These are phyloP conservation scores for Megalonaias nervosa DNA, from an alignment of 1,140 invertebrate genomes.

Conservation along the genomic window DNA sequence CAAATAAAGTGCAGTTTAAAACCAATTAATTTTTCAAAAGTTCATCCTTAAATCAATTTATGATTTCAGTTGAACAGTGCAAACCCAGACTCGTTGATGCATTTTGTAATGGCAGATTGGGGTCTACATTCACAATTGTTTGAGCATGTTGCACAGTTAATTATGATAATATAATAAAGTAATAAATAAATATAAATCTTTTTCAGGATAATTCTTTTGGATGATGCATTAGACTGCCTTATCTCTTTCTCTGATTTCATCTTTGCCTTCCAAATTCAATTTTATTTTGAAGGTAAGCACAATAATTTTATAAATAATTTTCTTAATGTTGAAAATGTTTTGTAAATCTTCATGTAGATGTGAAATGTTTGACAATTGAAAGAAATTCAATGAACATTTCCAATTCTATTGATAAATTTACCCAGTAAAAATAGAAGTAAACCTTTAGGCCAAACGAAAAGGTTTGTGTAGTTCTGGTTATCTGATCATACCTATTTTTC, in stretches of 20 bases:
- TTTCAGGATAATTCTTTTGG: slow-evolving; percentile 67
- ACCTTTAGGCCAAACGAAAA: no score
- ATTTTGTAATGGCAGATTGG: neutral
- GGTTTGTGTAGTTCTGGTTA: no score
- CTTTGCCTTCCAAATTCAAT: slow-evolving; percentile 71
- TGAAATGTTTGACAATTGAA: no score
- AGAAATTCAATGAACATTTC: no score
- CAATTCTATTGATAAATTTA: no score
- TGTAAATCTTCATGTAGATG: neutral
- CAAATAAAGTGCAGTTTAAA: no score
- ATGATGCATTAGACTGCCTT: slow-evolving; percentile 70
- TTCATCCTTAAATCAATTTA: no score
- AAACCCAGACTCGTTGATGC: no score
- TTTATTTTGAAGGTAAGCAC: slow-evolving; percentile 70
- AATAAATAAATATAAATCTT: neutral
- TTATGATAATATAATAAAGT: neutral
- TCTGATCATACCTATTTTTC: no score
- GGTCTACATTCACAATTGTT: neutral
- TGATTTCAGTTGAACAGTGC: no score
- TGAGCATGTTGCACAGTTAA: neutral
- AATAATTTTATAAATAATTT: neutral
- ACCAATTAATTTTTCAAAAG: no score
- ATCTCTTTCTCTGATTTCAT: slow-evolving; percentile 70
- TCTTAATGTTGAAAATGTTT: neutral
- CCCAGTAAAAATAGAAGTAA: no score